These are phyloP conservation scores for Drosophila phalerata DNA, from an alignment of 2,888 invertebrate species.

Conservation along the genomic window DNA sequence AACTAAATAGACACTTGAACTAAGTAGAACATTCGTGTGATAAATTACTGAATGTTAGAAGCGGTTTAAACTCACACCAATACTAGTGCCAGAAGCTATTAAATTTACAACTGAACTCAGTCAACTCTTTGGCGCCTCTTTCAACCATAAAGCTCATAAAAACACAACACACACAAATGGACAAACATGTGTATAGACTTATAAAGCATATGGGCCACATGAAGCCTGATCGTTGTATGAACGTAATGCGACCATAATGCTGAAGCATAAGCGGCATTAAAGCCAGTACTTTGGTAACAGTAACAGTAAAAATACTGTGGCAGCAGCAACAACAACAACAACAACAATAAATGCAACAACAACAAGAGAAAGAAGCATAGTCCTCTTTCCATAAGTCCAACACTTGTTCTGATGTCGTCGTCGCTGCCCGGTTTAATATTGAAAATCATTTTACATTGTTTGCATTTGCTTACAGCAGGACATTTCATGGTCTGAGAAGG, in stretches of 20 bases:
- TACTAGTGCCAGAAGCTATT: conserved; percentile 32
- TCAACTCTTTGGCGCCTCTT: conserved; percentile 40
- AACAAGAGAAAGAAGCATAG: conserved; percentile 20
- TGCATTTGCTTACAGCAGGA: conserved; percentile 53
- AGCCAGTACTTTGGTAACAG: conserved; percentile 29
- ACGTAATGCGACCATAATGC: conserved; percentile 61
- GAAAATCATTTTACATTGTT: conserved; percentile 78
- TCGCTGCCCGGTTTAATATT: conserved; percentile 56
- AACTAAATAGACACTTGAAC: conserved; percentile 5
- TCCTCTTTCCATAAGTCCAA: conserved; percentile 34
- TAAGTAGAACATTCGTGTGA: conserved; percentile 1
- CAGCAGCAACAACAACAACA: conserved; percentile 19
- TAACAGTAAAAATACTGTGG: conserved; percentile 41
- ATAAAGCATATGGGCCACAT: conserved; percentile 53
- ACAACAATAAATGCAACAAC: conserved; percentile 15
- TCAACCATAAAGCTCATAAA: conserved; percentile 33
- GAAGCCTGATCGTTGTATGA: conserved; percentile 22
- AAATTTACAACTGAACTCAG: conserved; percentile 37
- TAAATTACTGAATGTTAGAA: conserved; percentile 7
- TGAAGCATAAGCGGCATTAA: conserved; percentile 52
- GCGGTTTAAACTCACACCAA: conserved; percentile 21
- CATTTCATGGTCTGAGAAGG: background rate
- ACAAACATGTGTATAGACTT: conserved; percentile 15
- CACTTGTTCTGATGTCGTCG: conserved; percentile 25
- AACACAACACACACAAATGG: conserved; percentile 23